Base-by-base conservation (phyloP, 2,797 vertebrate species). In the Acanthurus lineatus region DNA sequence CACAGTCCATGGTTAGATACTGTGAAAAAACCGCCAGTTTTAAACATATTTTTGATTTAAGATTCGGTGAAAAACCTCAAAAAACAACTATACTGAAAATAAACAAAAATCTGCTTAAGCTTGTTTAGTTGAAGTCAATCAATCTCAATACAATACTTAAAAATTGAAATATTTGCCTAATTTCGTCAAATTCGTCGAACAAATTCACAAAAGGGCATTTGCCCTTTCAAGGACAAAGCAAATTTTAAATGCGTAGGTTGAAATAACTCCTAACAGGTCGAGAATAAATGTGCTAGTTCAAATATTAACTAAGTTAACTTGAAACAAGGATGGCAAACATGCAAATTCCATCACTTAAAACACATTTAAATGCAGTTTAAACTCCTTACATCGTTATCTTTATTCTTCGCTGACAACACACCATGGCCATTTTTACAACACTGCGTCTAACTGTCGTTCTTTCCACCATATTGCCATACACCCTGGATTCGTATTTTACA, bases 171-270 rank as follows among this genome's bases (percentile, higher is more conserved):
- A 74, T 62, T 69, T 28, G 32, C 28, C 60, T 9, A 6, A 67
- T 84, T 79, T 80, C 48, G 28, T 28, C 6, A 60, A 84, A 92
- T 92, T 89, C 76, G 69, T 91, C 81, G 79, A 90, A 65, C 49
- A 89, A 91, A 93, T 81, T 78, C 79, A 88, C 28, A 91, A 92
- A 93, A 93, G 94, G 92, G 92, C 95, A 93, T 94, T 92, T 94
- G 94, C 86, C 94, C 93, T 93, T 88, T 94, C 95, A 96, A 96
- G 96, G 96, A 96, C 96, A 96, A 96, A 96, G 96, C 90, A 91
- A 53, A 92, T 95, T 94, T 95, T 93, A 94, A 96, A 94, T 96
- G 96, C 96, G 96, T 95, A 96, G 95, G 88, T 91, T 87, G 77
- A 86, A 91, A 92, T 89, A 90, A 88, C 74, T 87, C 79, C 17